phyloP scores from a whole-genome alignment of 2,888 invertebrate genomes.

The Cenopis cana region DNA sequence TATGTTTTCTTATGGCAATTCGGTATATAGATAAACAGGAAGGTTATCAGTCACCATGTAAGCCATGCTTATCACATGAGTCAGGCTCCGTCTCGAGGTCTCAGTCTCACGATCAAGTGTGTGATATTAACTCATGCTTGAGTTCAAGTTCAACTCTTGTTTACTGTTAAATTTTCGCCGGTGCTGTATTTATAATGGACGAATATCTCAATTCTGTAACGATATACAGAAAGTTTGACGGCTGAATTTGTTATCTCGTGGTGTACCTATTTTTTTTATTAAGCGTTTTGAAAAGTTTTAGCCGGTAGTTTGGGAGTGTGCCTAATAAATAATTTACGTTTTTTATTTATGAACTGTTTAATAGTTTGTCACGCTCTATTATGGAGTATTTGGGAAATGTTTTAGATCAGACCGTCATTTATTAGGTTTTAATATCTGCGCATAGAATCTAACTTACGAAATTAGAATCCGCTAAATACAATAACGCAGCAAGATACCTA shows the following conservation, averaged over 20 bases:
- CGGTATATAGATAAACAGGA: constrained; percentile 46
- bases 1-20: constrained; percentile 1
- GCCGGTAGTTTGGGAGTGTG: neutral
- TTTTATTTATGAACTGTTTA: neutral
- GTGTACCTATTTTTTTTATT: neutral
- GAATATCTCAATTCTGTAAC: constrained; percentile 30
- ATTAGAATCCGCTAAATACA: too few relatives aligned
- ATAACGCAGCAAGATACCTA: too few relatives aligned
- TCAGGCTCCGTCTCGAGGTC: constrained; percentile 17
- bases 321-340: neutral
- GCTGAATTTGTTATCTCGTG: neutral
- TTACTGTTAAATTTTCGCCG: constrained; percentile 25
- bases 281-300: constrained; percentile 12
- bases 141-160: constrained; percentile 37
- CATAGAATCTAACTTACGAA: too few relatives aligned
- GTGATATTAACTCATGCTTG: constrained; percentile 25
- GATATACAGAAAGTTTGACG: constrained; percentile 13
- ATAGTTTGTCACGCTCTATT: neutral
- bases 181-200: constrained; percentile 38
- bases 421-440: neutral
- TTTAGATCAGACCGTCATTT: neutral
- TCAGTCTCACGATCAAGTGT: neutral
- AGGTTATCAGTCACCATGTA: constrained; percentile 56
- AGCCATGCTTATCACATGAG: constrained; percentile 55
- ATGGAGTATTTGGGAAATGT: neutral